Conservation (phyloP, 2,113 vertebrate species). For the Lophochroa leadbeateri region DNA sequence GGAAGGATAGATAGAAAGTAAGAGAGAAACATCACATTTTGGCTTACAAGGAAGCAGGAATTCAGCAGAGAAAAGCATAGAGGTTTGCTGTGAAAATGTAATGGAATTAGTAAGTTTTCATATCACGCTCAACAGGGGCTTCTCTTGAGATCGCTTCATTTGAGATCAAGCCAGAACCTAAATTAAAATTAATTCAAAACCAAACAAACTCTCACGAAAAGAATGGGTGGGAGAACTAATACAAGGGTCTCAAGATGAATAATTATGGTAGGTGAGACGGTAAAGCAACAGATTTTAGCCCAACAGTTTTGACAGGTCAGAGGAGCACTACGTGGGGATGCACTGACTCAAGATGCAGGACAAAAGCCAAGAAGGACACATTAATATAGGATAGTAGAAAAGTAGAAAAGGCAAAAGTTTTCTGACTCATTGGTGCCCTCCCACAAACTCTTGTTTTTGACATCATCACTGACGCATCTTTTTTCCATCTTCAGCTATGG, state of each 20-base stretch:
- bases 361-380: not conserved
- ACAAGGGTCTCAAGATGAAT: not conserved
- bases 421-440: not conserved
- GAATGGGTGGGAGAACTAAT: not conserved
- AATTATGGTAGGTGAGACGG: not conserved
- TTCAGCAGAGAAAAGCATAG: not conserved
- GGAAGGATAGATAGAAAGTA: not conserved
- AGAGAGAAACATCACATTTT: not conserved
- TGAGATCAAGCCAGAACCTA: not conserved
- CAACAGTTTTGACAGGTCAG: not conserved
- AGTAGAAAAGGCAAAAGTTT: not conserved
- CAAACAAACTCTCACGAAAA: not conserved
- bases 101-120: not conserved
- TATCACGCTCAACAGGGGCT: not conserved
- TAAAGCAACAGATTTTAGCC: not conserved
- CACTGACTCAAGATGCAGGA: not conserved
- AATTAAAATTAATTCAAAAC: not conserved
- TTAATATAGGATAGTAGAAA: not conserved
- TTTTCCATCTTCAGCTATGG: not conserved
- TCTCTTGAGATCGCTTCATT: not conserved
- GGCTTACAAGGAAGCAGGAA: not conserved
- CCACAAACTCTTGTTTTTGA: not conserved
- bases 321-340: not conserved
- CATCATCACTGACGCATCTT: not conserved
- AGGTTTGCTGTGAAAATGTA: not conserved